Evolutionary conservation across 2,888 invertebrate genomes (phyloP).

Genomic region (Limnephilus lunatus): DNA sequence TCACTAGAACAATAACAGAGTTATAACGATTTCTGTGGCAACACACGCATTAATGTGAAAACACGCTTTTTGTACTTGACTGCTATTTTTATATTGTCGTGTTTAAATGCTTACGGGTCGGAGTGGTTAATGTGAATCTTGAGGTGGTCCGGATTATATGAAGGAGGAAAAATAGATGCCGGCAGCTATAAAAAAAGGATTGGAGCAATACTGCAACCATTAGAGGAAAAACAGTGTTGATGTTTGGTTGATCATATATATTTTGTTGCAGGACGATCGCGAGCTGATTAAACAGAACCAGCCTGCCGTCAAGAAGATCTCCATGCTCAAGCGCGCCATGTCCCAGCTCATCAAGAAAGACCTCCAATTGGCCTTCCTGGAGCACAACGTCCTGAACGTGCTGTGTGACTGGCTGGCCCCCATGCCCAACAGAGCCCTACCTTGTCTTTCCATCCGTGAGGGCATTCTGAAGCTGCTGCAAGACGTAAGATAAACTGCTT

Average conservation of each 20-base stretch:
- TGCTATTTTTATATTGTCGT: too few species aligned
- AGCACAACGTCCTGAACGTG: conserved; percentile 94
- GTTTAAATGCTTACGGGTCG: too few species aligned
- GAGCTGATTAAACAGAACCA: conserved; percentile 88
- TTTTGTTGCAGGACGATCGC: conserved; percentile 84
- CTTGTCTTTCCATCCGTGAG: conserved; percentile 96
- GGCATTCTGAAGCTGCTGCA: conserved; percentile 87
- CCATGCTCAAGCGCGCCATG: conserved; percentile 92
- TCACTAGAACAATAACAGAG: too few species aligned
- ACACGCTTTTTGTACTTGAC: too few species aligned
- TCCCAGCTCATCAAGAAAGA: conserved; percentile 97
- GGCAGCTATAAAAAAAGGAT: too few species aligned
- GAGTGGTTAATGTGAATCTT: too few species aligned
- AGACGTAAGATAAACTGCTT: conserved; percentile 79
- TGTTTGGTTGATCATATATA: background rate
- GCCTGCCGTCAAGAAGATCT: conserved; percentile 95
- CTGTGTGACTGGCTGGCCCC: conserved; percentile 99
- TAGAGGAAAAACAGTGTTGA: too few species aligned
- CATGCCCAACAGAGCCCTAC: conserved; percentile 97
- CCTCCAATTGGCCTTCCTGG: conserved; percentile 95
- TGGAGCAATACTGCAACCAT: too few species aligned
- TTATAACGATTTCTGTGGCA: too few species aligned
- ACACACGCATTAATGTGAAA: too few species aligned
- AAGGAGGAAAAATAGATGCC: too few species aligned
- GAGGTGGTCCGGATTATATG: too few species aligned